These are phyloP conservation scores for Bhutanitis thaidina DNA, from an alignment of 2,888 invertebrate species.

Conservation along the genomic window DNA sequence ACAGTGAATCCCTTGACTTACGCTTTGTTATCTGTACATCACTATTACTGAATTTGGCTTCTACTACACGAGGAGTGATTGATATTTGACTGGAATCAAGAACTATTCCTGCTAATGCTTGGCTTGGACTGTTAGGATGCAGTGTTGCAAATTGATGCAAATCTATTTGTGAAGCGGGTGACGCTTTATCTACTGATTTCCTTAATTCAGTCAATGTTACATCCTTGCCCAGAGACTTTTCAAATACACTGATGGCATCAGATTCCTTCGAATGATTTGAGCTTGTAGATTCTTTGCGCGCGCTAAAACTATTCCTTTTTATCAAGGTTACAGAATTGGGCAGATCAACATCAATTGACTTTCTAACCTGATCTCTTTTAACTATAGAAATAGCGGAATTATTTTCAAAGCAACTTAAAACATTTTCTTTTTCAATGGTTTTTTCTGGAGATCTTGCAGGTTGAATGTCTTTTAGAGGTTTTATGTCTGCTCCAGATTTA, in stretches of 20 bases:
- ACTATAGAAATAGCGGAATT: conserved; percentile 76
- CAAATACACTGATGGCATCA: conserved; percentile 74
- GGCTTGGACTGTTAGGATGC: conserved; percentile 51
- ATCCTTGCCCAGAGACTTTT: conserved; percentile 72
- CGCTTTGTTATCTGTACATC: conserved; percentile 53
- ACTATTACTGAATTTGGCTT: conserved; percentile 40
- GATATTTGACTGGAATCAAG: conserved; percentile 68
- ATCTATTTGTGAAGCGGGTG: conserved; percentile 47
- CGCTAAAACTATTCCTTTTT: conserved; percentile 66
- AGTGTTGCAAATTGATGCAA: conserved; percentile 64
- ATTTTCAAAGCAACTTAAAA: conserved; percentile 74
- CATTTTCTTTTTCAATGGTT: conserved; percentile 68
- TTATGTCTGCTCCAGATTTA: conserved; percentile 69
- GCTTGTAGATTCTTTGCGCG: conserved; percentile 71
- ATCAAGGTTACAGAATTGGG: conserved; percentile 73
- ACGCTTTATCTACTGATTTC: conserved; percentile 65
- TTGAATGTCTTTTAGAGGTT: conserved; percentile 68
- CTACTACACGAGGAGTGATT: conserved; percentile 56
- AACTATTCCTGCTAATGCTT: conserved; percentile 43
- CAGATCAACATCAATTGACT: conserved; percentile 69
- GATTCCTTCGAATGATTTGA: conserved; percentile 70
- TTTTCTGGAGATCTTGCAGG: conserved; percentile 66
- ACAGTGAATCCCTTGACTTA: conserved; percentile 52
- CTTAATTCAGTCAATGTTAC: conserved; percentile 73
- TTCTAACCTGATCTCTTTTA: conserved; percentile 69